Percentiles rank a stretch among this genome's conserved stretches.
phyloP scores from a whole-genome alignment of 2,113 vertebrate genomes.

The Cephalopholis sonnerati region DNA sequence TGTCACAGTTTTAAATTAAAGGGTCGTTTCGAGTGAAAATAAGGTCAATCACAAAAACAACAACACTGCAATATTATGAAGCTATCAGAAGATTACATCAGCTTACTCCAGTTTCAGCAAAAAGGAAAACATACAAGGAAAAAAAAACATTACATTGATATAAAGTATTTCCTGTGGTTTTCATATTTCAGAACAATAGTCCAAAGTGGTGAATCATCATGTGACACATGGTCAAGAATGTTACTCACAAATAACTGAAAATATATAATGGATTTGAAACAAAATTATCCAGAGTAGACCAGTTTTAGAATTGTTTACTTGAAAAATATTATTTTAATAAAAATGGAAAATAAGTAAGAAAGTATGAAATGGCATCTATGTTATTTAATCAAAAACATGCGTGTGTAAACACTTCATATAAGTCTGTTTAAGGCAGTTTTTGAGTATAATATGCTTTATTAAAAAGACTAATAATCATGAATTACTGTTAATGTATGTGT shows the following conservation, averaged over 20 bases:
- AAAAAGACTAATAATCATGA: background rate
- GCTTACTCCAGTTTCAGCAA: background rate
- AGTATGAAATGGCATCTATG: background rate
- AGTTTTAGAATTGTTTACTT: background rate
- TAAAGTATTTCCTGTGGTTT: background rate
- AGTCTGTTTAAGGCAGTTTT: background rate
- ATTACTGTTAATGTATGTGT: background rate
- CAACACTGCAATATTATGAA: background rate
- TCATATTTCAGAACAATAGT: background rate
- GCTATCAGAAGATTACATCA: background rate
- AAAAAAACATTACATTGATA: too few species aligned
- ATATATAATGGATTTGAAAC: background rate
- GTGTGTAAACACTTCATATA: background rate
- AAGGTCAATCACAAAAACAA: background rate
- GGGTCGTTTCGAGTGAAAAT: constrained; percentile 2
- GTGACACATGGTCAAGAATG: background rate
- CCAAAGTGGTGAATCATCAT: background rate
- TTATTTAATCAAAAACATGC: background rate
- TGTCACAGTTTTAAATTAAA: constrained; percentile 7
- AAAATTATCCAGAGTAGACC: too few species aligned
- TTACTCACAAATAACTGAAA: background rate
- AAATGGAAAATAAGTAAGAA: background rate
- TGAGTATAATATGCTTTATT: background rate
- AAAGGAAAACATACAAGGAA: background rate
- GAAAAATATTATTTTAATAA: background rate